Conservation (phyloP, 2,113 vertebrate species). For the Xerus inauris region DNA sequence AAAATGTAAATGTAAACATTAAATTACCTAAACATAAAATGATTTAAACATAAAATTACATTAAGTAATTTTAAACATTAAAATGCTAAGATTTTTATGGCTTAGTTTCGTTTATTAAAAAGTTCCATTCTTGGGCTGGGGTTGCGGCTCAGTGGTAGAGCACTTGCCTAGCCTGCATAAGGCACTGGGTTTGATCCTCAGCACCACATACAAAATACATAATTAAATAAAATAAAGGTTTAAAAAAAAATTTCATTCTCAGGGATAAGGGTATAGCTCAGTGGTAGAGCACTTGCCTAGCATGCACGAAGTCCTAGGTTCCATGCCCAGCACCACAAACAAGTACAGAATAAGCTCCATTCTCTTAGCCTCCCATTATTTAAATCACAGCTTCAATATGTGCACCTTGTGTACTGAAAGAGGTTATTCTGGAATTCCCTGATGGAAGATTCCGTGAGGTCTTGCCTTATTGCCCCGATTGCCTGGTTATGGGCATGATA, state of each 20-base stretch:
- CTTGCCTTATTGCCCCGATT: not conserved
- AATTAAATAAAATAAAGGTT: too few species aligned
- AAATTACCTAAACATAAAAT: too few species aligned
- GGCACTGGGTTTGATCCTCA: not conserved
- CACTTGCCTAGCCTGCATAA: rapidly evolving
- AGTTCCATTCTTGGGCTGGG: not conserved
- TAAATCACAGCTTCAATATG: not conserved
- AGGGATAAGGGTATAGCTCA: not conserved
- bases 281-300: not conserved
- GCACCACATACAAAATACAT: not conserved
- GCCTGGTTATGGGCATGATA: not conserved
- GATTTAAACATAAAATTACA: too few species aligned
- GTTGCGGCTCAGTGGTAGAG: not conserved
- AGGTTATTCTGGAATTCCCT: not conserved
- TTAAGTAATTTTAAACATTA: too few species aligned
- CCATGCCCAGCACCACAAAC: not conserved
- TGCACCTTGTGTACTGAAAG: not conserved
- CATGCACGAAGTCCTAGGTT: not conserved
- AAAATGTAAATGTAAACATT: conserved; percentile 7
- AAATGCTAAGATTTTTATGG: conserved; percentile 10
- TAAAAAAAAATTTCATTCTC: too few species aligned
- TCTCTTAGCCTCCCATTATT: not conserved
- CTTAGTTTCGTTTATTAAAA: conserved; percentile 15
- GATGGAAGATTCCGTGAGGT: not conserved
- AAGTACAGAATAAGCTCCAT: not conserved